Evolutionary conservation across 2,113 vertebrate species (phyloP), one percentile per base, ranked within the genome.

Genomic region (Antechinus flavipes): DNA sequence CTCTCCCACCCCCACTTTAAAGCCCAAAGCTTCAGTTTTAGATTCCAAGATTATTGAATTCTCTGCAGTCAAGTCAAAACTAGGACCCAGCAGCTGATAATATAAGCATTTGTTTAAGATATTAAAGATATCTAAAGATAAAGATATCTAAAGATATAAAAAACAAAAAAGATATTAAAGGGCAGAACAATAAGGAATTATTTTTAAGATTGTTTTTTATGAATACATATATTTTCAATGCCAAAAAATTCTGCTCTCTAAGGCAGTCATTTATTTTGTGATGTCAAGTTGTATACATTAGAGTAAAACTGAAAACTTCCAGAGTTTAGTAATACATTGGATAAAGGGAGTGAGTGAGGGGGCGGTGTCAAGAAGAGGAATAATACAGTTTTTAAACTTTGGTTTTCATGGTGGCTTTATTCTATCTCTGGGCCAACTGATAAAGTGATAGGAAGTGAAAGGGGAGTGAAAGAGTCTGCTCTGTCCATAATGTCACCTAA

Each of bases 381-480:
- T 23, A 42, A 42, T 2, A 84, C 19, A 84, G 42, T 84, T 84
- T 84, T 42, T 42, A 84, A 84, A 84, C 68, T 42, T 84, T 42
- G 68, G 6, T 52, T 1, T 54, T 55, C 52, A 50, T 46, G 89
- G 27, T 5, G 2, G 19, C 46, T 30, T 49, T 0, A 4, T n/a
- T 52, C 35, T 84, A 47, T 54, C 0, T 90, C 68, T 11, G 30
- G 11, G 12, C 5, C 55, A 5, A 92, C 35, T n/a, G 42, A 12
- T 30, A n/a, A 42, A n/a, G 0, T 0, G 11, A 56, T 0, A 2
- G 27, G 54, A 76, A 9, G 53, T 0, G 5, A 14, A 2, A 2
- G 42, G 24, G 68, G n/a, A 30, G 6, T 54, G 27, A 61, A 47
- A 10, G 49, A 11, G 0, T n/a, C 6, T 46, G 35, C 25, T 30